phyloP scores from a whole-genome alignment of 2,888 invertebrate genomes.

The Diogma glabrata region DNA sequence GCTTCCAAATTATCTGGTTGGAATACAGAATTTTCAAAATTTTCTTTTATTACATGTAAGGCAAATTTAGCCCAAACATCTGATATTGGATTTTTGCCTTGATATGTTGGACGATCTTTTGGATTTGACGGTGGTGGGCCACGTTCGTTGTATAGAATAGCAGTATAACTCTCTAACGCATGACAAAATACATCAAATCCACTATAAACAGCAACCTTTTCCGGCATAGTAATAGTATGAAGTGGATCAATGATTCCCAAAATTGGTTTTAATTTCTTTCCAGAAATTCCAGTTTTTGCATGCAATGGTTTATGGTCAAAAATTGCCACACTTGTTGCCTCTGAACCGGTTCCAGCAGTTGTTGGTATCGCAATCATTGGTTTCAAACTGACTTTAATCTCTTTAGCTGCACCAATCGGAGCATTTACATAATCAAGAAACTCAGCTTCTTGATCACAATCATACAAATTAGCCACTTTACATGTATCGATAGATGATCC shows the following conservation, averaged over 20 bases:
- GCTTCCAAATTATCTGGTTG: slow-evolving; percentile 70
- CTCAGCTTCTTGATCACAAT: slow-evolving; percentile 66
- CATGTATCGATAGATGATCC: slow-evolving; percentile 89
- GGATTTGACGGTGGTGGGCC: slow-evolving; percentile 70
- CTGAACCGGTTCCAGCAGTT: slow-evolving; percentile 85
- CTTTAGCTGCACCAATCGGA: slow-evolving; percentile 72
- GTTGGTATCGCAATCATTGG: slow-evolving; percentile 84
- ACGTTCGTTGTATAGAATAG: slow-evolving; percentile 68
- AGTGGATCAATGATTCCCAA: slow-evolving; percentile 81
- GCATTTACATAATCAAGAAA: slow-evolving; percentile 80
- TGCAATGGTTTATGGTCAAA: slow-evolving; percentile 76
- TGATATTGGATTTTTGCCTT: slow-evolving; percentile 84
- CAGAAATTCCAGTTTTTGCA: slow-evolving; percentile 82
- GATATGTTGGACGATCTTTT: slow-evolving; percentile 68
- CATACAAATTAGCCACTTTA: slow-evolving; percentile 83
- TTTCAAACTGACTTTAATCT: slow-evolving; percentile 42
- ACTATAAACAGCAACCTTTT: slow-evolving; percentile 58
- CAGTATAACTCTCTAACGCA: slow-evolving; percentile 84
- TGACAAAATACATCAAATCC: slow-evolving; percentile 93
- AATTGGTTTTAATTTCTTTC: slow-evolving; percentile 61
- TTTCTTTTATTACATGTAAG: slow-evolving; percentile 50
- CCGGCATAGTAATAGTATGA: slow-evolving; percentile 70
- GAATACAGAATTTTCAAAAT: slow-evolving; percentile 63
- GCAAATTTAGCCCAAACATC: slow-evolving; percentile 87
- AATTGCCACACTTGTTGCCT: slow-evolving; percentile 78